Conservation (phyloP, 2,113 vertebrate species). For the Toxotes chatareus region DNA sequence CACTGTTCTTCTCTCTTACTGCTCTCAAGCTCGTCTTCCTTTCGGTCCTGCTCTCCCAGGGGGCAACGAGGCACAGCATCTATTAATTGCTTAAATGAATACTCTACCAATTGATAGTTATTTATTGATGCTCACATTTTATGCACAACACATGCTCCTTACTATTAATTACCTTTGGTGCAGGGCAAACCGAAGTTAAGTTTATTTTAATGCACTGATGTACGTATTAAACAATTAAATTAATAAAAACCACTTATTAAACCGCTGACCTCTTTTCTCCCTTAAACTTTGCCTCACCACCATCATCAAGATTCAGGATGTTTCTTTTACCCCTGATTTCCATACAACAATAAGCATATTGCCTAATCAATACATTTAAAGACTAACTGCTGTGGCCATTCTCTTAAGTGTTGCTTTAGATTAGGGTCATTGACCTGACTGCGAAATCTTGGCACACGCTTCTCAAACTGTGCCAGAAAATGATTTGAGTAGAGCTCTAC, state of each 20-base stretch:
- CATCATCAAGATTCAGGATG: neutral
- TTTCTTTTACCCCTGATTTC: constrained; percentile 22
- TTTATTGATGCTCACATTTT: constrained; percentile 65
- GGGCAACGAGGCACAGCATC: constrained; percentile 61
- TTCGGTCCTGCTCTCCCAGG: constrained; percentile 58
- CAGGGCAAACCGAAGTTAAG: neutral
- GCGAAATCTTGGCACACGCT: constrained; percentile 40
- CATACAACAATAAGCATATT: constrained; percentile 50
- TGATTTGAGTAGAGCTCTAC: constrained; percentile 24
- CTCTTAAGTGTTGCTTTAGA: constrained; percentile 55
- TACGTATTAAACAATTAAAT: constrained; percentile 35
- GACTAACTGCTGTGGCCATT: constrained; percentile 29
- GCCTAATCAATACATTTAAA: constrained; percentile 47
- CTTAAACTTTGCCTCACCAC: neutral
- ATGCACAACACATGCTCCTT: constrained; percentile 48
- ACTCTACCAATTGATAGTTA: constrained; percentile 66
- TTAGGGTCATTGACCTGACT: constrained; percentile 36
- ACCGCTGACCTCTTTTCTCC: neutral
- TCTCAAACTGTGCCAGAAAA: constrained; percentile 33
- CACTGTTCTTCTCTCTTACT: constrained; percentile 48
- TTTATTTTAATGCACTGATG: constrained; percentile 3
- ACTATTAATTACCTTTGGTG: constrained; percentile 57
- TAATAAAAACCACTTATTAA: neutral
- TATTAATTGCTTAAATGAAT: constrained; percentile 78
- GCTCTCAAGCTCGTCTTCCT: constrained; percentile 18